Evolutionary conservation across 2,113 vertebrate genomes (phyloP).

Genomic region (Microcebus griseorufus): DNA sequence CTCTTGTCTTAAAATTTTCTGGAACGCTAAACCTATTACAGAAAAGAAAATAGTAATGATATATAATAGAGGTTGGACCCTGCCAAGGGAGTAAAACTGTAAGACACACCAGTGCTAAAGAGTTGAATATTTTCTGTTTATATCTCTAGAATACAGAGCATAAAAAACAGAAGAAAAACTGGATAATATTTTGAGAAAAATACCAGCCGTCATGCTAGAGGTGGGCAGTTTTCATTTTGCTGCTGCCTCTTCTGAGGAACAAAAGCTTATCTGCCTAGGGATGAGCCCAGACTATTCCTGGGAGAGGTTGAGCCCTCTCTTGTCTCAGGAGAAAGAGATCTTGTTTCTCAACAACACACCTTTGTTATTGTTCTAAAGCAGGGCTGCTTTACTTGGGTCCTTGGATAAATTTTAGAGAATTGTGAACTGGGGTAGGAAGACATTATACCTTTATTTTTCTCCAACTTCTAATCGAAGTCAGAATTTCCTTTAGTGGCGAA

Average conservation of each 20-base stretch:
- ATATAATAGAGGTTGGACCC: slow-evolving; percentile 54
- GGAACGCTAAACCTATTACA: slow-evolving; percentile 60
- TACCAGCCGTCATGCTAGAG: slow-evolving; percentile 69
- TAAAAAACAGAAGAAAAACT: slow-evolving; percentile 72
- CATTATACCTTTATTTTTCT: not conserved
- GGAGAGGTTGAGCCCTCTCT: not conserved
- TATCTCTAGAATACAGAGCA: slow-evolving; percentile 78
- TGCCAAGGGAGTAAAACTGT: slow-evolving; percentile 71
- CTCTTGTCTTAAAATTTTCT: slow-evolving; percentile 53
- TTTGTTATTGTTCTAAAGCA: too few relatives aligned
- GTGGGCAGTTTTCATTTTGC: not conserved
- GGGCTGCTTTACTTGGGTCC: not conserved
- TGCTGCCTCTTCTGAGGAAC: not conserved
- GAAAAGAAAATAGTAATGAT: slow-evolving; percentile 71
- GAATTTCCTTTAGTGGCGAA: not conserved
- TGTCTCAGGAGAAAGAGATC: not conserved
- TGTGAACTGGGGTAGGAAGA: not conserved
- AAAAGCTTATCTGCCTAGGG: slow-evolving; percentile 33
- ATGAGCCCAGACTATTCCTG: not conserved
- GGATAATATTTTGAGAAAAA: slow-evolving; percentile 71
- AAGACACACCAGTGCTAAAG: slow-evolving; percentile 62
- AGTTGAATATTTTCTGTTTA: slow-evolving; percentile 75
- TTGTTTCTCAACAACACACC: fast-evolving
- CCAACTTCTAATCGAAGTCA: not conserved
- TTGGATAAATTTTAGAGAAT: not conserved